Base-by-base conservation (phyloP, 2,888 invertebrate species). In the Scaptomyza reducta region DNA sequence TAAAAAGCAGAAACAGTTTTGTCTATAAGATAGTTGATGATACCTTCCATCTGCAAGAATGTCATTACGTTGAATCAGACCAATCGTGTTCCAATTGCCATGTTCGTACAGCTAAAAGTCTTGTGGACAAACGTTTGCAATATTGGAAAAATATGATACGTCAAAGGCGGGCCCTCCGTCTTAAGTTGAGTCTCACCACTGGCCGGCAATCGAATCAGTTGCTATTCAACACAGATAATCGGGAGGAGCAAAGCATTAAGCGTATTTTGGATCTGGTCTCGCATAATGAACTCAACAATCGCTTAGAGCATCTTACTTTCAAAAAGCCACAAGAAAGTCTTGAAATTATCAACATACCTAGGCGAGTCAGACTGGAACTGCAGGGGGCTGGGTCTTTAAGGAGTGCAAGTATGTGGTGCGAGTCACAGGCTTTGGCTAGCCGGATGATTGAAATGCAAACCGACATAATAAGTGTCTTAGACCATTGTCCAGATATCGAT, bases 81-180 rank as follows among this genome's bases (percentile, higher is more conserved):
- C 13, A 22, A 1, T 13, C 44, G 6, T 22, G 38, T 2, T 14
- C 16, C 10, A 40, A 10, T 4, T 3, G 1, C 11, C 14, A 1
- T 13, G 10, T 18, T 7, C 3, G 16, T 11, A 14, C 57, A 7
- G 50, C 72, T 0, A 63, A 49, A 6, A 72, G 64, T n/a, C 67
- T 42, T 3, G 78, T 82, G 16, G 90, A 90, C 54, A 77, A 54
- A 7, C 84, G 90, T 1, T 67, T 90, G 11, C 46, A 77, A 16
- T 90, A 90, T 56, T 90, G 90, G 90, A 88, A 85, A 47, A 56
- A 84, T 22, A 66, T 82, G 72, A 56, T 90, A 13, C 58, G 49
- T 5, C 57, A 85, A 10, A 75, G 90, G 1, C 72, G 72, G 0
- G 25, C 46, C 0, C n/a, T 82, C 35, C 80, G 72, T 18, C 16